Percentiles rank a stretch among this genome's conserved stretches.
These are phyloP conservation scores for Alouatta palliata DNA, from an alignment of 2,113 vertebrate genomes.

Conservation along the genomic window DNA sequence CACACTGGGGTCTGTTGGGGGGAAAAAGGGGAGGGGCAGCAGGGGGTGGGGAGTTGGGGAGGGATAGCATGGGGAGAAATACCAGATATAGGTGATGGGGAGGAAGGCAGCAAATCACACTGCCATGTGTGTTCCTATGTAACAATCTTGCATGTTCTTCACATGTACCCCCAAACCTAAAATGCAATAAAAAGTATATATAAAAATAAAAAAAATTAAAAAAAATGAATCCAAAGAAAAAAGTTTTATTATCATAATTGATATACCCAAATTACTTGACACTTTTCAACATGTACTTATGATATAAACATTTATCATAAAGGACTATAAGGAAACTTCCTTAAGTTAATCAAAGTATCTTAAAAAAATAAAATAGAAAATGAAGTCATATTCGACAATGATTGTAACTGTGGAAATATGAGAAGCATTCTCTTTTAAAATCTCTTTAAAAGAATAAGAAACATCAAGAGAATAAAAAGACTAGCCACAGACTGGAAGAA, in stretches of 20 bases:
- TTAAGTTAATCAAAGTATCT: not conserved
- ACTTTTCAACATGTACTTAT: not conserved
- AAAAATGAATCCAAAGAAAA: not conserved
- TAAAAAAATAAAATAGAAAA: not conserved
- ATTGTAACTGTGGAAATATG: not conserved
- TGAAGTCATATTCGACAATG: not conserved
- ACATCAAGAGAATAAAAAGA: not conserved
- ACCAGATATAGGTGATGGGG: too few species aligned
- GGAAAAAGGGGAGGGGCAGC: too few species aligned
- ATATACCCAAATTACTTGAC: not conserved
- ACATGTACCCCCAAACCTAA: too few species aligned
- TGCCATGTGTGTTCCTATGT: too few species aligned
- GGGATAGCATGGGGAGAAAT: too few species aligned
- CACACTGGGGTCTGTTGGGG: too few species aligned
- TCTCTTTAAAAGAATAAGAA: not conserved
- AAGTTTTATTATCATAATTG: not conserved
- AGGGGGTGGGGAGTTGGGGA: too few species aligned
- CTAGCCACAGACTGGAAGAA: not conserved
- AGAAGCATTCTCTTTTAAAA: not conserved
- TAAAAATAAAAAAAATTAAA: too few species aligned
- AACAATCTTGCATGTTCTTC: too few species aligned
- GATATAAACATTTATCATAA: not conserved
- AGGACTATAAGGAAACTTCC: not conserved
- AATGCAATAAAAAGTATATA: too few species aligned
- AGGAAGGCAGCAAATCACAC: too few species aligned